These are phyloP conservation scores for Mycetomoellerius zeteki DNA, from an alignment of 1,140 invertebrate species.

Conservation along the genomic window DNA sequence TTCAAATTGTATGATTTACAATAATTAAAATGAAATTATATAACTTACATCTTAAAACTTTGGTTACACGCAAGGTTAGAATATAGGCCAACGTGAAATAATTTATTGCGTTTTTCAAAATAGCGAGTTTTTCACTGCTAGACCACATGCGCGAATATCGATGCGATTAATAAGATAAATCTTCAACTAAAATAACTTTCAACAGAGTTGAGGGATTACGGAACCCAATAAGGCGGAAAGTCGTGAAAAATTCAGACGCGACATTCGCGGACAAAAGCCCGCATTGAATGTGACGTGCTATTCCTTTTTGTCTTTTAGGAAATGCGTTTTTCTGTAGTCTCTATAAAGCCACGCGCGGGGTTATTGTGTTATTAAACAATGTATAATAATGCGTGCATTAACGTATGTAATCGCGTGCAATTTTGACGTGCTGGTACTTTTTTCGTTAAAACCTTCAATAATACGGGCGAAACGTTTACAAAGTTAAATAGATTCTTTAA, in stretches of 20 bases:
- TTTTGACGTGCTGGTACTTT: background rate
- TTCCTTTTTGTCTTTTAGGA: conserved; percentile 1
- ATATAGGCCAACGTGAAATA: conserved; percentile 45
- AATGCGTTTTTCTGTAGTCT: background rate
- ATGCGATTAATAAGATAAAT: conserved; percentile 49
- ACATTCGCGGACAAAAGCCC: conserved; percentile 23
- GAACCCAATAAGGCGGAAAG: conserved; percentile 30
- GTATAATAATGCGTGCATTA: background rate
- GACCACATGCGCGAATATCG: background rate
- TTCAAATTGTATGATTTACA: background rate
- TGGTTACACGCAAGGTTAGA: background rate
- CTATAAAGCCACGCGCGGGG: background rate
- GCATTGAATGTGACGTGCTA: background rate
- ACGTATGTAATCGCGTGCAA: background rate
- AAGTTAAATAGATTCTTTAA: background rate
- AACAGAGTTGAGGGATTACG: conserved; percentile 17
- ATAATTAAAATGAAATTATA: too few species aligned
- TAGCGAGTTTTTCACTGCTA: background rate
- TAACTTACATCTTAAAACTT: conserved; percentile 1
- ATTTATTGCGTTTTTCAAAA: conserved; percentile 47
- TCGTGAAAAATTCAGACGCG: conserved; percentile 46
- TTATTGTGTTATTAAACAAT: background rate
- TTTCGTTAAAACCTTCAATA: background rate
- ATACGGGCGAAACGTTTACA: background rate
- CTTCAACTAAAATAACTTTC: conserved; percentile 34